Conservation (phyloP, 2,888 invertebrate genomes). For the Ceriagrion tenellum region DNA sequence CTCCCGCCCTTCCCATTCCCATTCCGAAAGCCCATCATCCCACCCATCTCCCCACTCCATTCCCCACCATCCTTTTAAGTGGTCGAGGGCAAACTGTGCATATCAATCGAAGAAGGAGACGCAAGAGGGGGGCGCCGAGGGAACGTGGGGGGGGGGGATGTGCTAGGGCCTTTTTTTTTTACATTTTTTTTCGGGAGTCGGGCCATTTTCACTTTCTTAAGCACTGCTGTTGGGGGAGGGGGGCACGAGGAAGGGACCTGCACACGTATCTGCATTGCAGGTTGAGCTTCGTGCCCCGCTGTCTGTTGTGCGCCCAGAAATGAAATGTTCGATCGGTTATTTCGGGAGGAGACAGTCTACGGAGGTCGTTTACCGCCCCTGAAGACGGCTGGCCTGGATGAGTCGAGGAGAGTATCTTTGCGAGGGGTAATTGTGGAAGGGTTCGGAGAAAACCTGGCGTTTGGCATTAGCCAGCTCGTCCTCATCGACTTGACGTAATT, state of each 20-base stretch:
- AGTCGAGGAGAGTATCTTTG: no score
- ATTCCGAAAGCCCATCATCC: neutral
- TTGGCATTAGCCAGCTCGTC: no score
- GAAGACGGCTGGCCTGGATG: no score
- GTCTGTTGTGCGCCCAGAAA: neutral
- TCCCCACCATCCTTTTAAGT: constrained; percentile 8
- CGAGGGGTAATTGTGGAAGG: no score
- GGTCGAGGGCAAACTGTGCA: neutral
- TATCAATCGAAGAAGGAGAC: neutral
- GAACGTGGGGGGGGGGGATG: neutral
- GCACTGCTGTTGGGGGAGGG: neutral
- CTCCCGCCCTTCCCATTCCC: neutral
- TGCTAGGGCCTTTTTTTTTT: neutral
- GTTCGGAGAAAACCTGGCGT: no score
- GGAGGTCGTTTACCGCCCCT: no score
- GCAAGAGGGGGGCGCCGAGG: neutral
- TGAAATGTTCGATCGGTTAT: neutral
- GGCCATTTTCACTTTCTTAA: neutral
- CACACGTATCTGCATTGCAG: constrained; percentile 2
- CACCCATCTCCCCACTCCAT: neutral
- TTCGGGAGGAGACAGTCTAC: no score
- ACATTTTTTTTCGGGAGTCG: neutral
- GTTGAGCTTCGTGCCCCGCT: neutral
- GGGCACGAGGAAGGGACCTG: neutral
- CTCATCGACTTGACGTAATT: no score